Evolutionary conservation across 2,797 vertebrate genomes (phyloP), one percentile per base, ranked within the genome.

Genomic region (Clarias fuscus): DNA sequence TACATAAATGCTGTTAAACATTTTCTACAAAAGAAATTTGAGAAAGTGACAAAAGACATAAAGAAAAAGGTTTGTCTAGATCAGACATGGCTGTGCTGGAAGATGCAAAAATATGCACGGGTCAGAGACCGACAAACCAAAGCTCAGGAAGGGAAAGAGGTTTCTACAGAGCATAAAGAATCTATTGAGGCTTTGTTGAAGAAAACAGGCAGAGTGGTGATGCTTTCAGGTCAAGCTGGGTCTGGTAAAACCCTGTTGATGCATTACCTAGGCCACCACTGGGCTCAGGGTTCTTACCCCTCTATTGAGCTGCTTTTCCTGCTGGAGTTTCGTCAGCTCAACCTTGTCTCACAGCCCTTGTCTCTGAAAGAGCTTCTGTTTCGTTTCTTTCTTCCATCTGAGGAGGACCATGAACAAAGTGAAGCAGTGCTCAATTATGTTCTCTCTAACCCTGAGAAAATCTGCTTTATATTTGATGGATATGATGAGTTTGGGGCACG

Each of bases 401-500:
- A 77, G 1, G 87, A 84, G 1, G 92, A 93, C 13, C 89, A 92
- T 0, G 89, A 93, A 0, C 91, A 91, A 87, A 86, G 93, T 0
- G 95, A 96, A 0, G 90, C 85, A 0, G 92, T 97, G 40, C 91
- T 97, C 90, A 93, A 93, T 84, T 95, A 95, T 88, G 92, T 99
- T 40, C 65, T 95, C 56, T 89, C 95, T 71, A 96, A 96, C 2
- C 95, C 97, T 7, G 89, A 85, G 11, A 90, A 86, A 7, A 94
- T 94, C 7, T 95, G 97, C 84, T 93, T 98, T 85, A 95, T 99
- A 88, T 96, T 99, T 30, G 98, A 99, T n/a, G 97, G 98, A 7
- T 96, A 98, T 77, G 97, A 98, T 43, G 97, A 98, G 91, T 97
- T 97, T 88, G 85, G 92, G 61, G 90, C 84, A 11, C 89, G 92